Conservation (phyloP, 2,797 vertebrate species). For the Rhincodon typus region DNA sequence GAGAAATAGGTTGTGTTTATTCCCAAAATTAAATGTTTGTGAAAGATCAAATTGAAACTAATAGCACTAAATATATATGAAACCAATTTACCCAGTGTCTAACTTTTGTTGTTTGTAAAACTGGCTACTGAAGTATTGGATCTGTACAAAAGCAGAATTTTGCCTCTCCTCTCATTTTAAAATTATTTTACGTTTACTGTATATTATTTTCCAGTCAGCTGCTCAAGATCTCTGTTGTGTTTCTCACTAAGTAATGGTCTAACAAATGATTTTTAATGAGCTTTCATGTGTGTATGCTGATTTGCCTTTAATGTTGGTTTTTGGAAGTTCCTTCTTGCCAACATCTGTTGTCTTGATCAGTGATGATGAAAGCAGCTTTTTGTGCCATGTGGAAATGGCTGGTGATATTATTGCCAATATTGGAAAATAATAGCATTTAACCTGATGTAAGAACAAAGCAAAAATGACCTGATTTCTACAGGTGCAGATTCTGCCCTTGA, state of each 20-base stretch:
- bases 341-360: constrained; percentile 28
- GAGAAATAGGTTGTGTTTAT: not conserved
- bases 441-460: not conserved
- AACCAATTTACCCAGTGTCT: not conserved
- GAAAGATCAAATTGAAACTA: not conserved
- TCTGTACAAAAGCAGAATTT: not conserved
- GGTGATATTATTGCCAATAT: constrained; percentile 20
- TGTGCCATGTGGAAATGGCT: constrained; percentile 13
- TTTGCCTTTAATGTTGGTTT: not conserved
- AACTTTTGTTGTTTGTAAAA: not conserved
- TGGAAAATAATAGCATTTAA: not conserved
- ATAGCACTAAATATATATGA: not conserved
- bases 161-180: not conserved
- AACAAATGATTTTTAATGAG: not conserved
- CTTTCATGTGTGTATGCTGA: not conserved
- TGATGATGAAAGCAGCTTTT: constrained; percentile 13
- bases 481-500: constrained; percentile 22
- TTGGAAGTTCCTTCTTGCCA: not conserved
- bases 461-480: not conserved
- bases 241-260: not conserved
- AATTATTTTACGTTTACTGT: not conserved
- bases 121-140: not conserved
- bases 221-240: not conserved
- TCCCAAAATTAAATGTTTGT: no score
- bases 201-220: constrained; percentile 1